Conservation (phyloP, 2,113 vertebrate genomes). For the Rafetus swinhoei region DNA sequence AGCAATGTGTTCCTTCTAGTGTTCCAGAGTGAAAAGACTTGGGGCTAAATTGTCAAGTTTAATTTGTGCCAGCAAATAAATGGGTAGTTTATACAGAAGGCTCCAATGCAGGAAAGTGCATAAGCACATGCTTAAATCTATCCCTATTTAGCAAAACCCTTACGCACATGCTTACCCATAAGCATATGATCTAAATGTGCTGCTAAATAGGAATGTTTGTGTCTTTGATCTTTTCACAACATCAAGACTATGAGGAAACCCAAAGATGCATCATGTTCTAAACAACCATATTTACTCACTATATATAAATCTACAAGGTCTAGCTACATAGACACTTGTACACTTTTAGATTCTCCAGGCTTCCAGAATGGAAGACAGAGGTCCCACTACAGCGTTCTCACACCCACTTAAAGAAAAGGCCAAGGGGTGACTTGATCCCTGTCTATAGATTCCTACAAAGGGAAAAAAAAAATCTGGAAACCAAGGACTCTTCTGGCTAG, state of each 20-base stretch:
- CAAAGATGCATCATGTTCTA: background rate
- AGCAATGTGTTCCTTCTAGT: background rate
- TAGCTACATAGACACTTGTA: fast-evolving
- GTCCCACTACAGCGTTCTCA: background rate
- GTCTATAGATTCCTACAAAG: background rate
- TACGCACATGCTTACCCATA: background rate
- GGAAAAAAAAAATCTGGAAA: background rate
- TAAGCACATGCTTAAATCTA: background rate
- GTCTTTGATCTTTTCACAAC: background rate
- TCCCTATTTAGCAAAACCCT: background rate
- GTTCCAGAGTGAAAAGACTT: background rate
- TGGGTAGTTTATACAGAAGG: background rate
- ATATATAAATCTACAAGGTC: background rate
- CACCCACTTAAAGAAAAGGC: background rate
- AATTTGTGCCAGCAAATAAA: background rate
- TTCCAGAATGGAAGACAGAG: background rate
- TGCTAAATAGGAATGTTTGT: background rate
- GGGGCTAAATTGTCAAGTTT: background rate
- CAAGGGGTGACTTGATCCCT: background rate
- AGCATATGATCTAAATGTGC: background rate
- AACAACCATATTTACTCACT: background rate
- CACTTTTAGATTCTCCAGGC: background rate
- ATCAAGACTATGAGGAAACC: background rate
- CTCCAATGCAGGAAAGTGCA: background rate
- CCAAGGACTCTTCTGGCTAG: background rate